Evolutionary conservation across 2,888 invertebrate species (phyloP).

Genomic region (Agrotis clavis): DNA sequence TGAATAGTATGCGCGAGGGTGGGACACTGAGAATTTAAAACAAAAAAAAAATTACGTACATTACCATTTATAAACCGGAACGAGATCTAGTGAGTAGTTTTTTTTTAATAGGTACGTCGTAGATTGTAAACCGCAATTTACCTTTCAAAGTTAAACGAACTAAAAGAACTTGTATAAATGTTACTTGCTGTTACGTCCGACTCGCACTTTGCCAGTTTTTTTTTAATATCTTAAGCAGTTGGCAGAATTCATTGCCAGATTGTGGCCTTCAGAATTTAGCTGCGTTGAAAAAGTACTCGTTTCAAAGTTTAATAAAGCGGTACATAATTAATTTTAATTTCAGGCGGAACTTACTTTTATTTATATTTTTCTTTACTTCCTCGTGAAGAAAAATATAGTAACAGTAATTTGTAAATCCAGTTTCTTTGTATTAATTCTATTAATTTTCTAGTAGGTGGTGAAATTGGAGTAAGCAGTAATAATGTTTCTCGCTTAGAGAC

Average conservation of each 20-base stretch:
- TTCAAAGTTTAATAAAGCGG: conserved; percentile 28
- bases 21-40: too few relatives aligned
- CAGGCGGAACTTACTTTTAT: neutral
- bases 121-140: too few relatives aligned
- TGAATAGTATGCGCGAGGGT: too few relatives aligned
- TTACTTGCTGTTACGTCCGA: too few relatives aligned
- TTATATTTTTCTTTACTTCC: too few relatives aligned
- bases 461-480: neutral
- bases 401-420: conserved; percentile 25
- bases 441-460: conserved; percentile 13
- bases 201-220: neutral
- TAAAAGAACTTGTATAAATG: too few relatives aligned
- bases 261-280: neutral
- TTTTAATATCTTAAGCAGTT: neutral
- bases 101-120: too few relatives aligned
- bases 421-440: conserved; percentile 7
- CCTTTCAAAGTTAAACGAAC: too few relatives aligned
- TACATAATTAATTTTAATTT: conserved; percentile 46
- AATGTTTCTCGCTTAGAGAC: neutral
- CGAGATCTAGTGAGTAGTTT: too few relatives aligned
- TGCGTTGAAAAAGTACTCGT: conserved; percentile 6
- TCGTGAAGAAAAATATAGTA: conserved; percentile 18
- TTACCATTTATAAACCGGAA: too few relatives aligned
- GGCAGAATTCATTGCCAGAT: neutral
- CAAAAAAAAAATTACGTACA: too few relatives aligned